Evolutionary conservation across 2,797 vertebrate species (phyloP), one percentile per base, ranked within the genome.

Genomic region (Mionectes olivaceus): DNA sequence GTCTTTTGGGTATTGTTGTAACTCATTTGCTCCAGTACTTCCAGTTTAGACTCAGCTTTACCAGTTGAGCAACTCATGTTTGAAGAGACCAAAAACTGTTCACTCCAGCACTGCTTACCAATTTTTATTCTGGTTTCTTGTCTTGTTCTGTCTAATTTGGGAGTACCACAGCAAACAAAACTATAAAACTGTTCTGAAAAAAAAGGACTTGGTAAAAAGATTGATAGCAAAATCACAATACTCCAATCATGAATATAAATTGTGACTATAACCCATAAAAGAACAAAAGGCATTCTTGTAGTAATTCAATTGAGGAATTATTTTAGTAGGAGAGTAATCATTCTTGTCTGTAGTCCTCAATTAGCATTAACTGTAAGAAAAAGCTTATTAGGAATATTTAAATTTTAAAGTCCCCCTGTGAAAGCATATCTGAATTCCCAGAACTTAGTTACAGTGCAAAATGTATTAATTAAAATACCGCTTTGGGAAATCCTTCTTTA

Each of bases 381-480:
- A 93, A 84, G 25, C 55, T 93, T 90, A 84, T 89, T 92, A 89
- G 39, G 79, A 91, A 74, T 95, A 91, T 92, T 95, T 92, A 81
- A 93, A 81, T 85, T 76, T 90, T 91, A n/a, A 93, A 91, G 80
- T 79, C 32, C 37, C 77, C 44, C 13, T 75, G 33, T 50, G 74
- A 22, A 79, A 81, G 77, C 24, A 35, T 63, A 74, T 89, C 83
- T 93, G 74, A 94, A 93, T 83, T 94, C 88, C 92, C 86, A 90
- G 47, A 69, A 89, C 71, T 41, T 37, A 65, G 83, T 68, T 79
- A 76, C 4, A 70, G 49, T 82, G 80, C 52, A 76, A 90, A 90
- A 75, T 93, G 41, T 87, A 90, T 95, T 94, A 93, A 95, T 94
- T 96, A 95, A 88, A 93, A 95, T 70, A 80, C 19, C 2, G 2